A percentile compares a stretch with the other conserved stretches of the same genome.
Conservation (phyloP, 2,113 vertebrate genomes). For the Laticauda laticaudata region DNA sequence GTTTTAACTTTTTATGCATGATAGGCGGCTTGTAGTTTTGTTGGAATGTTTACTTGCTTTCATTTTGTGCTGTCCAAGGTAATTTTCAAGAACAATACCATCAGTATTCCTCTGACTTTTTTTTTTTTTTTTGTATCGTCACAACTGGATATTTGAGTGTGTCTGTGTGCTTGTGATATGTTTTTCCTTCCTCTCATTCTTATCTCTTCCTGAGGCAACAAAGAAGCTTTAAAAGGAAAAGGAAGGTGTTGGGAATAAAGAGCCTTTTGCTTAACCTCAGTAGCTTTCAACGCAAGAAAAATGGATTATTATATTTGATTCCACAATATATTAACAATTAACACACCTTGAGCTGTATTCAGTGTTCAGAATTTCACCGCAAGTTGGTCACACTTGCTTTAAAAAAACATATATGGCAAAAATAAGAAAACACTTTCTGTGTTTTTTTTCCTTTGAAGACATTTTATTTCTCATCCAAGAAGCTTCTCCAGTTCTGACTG, state of each 20-base stretch:
- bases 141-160: not conserved
- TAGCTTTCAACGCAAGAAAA: not conserved
- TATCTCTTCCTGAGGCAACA: not conserved
- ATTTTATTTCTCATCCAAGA: too few species aligned
- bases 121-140: not conserved
- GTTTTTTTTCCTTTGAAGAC: not conserved
- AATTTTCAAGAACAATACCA: not conserved
- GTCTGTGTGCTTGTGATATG: not conserved
- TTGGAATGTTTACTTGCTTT: not conserved
- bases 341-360: not conserved
- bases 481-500: too few species aligned
- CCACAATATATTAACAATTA: not conserved
- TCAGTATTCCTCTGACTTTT: not conserved
- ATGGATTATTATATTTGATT: not conserved
- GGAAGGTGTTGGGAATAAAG: not conserved
- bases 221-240: not conserved
- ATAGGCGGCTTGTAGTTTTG: not conserved
- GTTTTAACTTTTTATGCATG: not conserved
- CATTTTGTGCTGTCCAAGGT: not conserved
- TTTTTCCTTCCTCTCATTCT: conserved; percentile 1
- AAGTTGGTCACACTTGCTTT: not conserved
- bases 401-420: not conserved
- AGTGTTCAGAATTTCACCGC: not conserved
- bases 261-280: not conserved
- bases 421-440: not conserved